Percentiles rank a stretch among this genome's conserved stretches.
These are phyloP conservation scores for Frankliniella intonsa DNA, from an alignment of 2,888 invertebrate genomes.

Conservation along the genomic window DNA sequence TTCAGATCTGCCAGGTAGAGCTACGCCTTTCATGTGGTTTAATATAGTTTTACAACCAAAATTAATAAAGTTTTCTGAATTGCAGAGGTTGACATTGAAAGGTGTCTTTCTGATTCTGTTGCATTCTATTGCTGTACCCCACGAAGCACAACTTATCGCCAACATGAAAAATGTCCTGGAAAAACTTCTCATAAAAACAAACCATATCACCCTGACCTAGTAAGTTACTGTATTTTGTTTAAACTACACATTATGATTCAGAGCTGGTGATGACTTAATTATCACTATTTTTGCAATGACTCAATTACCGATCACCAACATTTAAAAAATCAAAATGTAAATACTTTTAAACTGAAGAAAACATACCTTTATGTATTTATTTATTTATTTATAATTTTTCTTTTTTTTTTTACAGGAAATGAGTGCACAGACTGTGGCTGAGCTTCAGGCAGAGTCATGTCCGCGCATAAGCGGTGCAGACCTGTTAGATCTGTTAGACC, in stretches of 20 bases:
- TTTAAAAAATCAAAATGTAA: background rate
- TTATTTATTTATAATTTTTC: background rate
- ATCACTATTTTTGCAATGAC: slow-evolving; percentile 28
- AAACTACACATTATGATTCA: slow-evolving; percentile 1
- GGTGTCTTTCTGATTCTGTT: slow-evolving; percentile 83
- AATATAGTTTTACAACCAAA: background rate
- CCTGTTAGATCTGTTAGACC: slow-evolving; percentile 66
- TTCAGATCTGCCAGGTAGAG: slow-evolving; percentile 82
- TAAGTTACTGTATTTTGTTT: too few species aligned
- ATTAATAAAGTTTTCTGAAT: slow-evolving; percentile 30
- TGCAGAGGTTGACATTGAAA: slow-evolving; percentile 85
- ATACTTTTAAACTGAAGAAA: background rate
- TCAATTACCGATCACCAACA: background rate
- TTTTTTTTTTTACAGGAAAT: slow-evolving; percentile 55
- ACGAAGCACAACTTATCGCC: slow-evolving; percentile 78
- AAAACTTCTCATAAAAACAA: slow-evolving; percentile 41
- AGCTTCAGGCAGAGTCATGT: slow-evolving; percentile 68
- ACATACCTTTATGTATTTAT: too few species aligned
- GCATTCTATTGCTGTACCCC: slow-evolving; percentile 82
- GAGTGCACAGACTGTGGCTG: slow-evolving; percentile 62
- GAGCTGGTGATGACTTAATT: background rate
- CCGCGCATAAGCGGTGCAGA: slow-evolving; percentile 83
- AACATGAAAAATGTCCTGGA: slow-evolving; percentile 55
- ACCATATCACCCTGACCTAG: slow-evolving; percentile 39
- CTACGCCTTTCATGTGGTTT: slow-evolving; percentile 4